phyloP scores from a whole-genome alignment of 2,797 vertebrate species.

The Sternotherus odoratus region DNA sequence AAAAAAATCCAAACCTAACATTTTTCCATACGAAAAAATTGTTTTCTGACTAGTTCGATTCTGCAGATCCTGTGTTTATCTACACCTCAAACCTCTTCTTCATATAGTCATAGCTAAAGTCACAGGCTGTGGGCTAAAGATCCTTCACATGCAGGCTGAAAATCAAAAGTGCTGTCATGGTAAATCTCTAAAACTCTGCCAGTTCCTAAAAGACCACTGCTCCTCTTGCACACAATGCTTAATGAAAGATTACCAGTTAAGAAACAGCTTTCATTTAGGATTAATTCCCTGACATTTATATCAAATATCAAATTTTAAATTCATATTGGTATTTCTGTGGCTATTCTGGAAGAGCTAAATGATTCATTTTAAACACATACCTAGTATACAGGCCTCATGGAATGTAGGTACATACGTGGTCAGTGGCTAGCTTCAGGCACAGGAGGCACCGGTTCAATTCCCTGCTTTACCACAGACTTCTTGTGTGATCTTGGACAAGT shows the following conservation, averaged over 20 bases:
- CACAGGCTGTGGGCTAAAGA: not conserved
- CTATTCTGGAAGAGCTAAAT: not conserved
- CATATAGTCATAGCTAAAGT: not conserved
- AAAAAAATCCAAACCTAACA: not conserved
- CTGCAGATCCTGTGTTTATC: not conserved
- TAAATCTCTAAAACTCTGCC: constrained; percentile 19
- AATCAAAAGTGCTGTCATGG: constrained; percentile 55
- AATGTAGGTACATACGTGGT: not conserved
- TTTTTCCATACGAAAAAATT: not conserved
- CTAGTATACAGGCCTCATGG: not conserved
- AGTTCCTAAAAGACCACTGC: constrained; percentile 12
- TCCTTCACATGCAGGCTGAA: constrained; percentile 42
- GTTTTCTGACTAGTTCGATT: not conserved
- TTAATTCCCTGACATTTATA: constrained; percentile 7
- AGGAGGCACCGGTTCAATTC: not conserved
- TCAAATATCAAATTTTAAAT: not conserved
- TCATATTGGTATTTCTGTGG: not conserved
- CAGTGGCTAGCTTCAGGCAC: not conserved
- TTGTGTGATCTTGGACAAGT: not conserved
- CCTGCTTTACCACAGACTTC: not conserved
- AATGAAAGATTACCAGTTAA: constrained; percentile 30
- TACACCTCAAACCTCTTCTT: not conserved
- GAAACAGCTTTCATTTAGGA: constrained; percentile 52
- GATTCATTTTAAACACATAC: not conserved
- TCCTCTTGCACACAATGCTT: not conserved